These are phyloP conservation scores for Coelopa pilipes DNA, from an alignment of 2,888 invertebrate species.

Conservation along the genomic window DNA sequence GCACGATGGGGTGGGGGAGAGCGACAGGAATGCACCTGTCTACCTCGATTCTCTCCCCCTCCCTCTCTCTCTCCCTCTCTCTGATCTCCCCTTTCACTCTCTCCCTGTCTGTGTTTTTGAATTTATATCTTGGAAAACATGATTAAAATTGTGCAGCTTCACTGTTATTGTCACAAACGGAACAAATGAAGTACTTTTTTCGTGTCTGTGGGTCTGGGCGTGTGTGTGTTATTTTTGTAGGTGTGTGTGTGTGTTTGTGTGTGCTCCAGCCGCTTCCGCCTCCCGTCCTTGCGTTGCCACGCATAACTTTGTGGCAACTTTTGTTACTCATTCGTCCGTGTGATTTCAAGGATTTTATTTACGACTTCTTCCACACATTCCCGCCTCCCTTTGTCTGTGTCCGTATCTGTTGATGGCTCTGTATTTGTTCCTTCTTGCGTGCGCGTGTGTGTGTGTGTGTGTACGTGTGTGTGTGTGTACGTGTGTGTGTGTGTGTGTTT, in stretches of 20 bases:
- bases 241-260: background rate
- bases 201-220: background rate
- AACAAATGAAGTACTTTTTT: background rate
- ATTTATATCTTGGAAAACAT: background rate
- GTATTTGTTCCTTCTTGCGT: too few relatives aligned
- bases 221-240: background rate
- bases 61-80: too few relatives aligned
- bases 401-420: too few relatives aligned
- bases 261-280: background rate
- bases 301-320: conserved; percentile 3
- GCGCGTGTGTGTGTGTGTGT: too few relatives aligned
- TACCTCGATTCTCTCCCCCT: too few relatives aligned
- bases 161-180: background rate
- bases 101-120: background rate
- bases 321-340: conserved; percentile 22
- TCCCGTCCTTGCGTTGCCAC: too few relatives aligned
- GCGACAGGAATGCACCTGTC: too few relatives aligned
- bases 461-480: too few relatives aligned
- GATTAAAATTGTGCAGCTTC: background rate
- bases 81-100: too few relatives aligned
- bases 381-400: background rate
- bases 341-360: conserved; percentile 22
- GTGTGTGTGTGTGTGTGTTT: too few relatives aligned
- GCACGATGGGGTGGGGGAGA: too few relatives aligned
- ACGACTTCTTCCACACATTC: conserved; percentile 4